phyloP scores from a whole-genome alignment of 1,140 invertebrate species.

The Trachymyrmex cornetzi region DNA sequence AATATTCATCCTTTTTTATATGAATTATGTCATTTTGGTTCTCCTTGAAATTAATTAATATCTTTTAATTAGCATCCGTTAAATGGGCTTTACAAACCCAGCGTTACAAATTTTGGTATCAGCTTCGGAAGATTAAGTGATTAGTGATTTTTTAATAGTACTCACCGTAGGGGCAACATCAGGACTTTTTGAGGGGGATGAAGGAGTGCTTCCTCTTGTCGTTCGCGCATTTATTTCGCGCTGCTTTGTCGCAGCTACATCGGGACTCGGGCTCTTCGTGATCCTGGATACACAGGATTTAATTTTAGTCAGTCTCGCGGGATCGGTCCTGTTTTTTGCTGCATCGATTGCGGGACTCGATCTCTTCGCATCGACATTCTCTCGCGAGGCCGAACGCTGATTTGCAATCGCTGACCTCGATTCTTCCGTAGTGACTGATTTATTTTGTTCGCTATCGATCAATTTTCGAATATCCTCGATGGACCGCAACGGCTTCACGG shows the following conservation, averaged over 20 bases:
- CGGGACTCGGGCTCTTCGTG: constrained; percentile 74
- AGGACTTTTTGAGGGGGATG: constrained; percentile 75
- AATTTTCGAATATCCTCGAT: constrained; percentile 78
- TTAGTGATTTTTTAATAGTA: constrained; percentile 2
- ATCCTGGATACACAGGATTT: constrained; percentile 74
- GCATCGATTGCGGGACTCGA: not conserved
- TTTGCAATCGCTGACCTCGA: constrained; percentile 68
- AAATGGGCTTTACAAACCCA: too few species aligned
- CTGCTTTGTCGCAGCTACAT: constrained; percentile 60
- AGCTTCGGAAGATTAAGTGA: not conserved
- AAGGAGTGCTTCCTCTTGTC: constrained; percentile 67
- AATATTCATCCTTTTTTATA: too few species aligned
- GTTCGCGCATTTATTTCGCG: constrained; percentile 57
- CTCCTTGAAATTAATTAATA: too few species aligned
- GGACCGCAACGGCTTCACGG: constrained; percentile 70
- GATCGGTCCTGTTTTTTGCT: constrained; percentile 7
- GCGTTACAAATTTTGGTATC: too few species aligned
- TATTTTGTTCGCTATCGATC: constrained; percentile 53
- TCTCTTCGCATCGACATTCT: constrained; percentile 11
- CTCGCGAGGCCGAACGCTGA: constrained; percentile 26
- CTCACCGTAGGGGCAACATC: constrained; percentile 73
- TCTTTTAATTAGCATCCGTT: too few species aligned
- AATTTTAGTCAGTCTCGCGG: constrained; percentile 63
- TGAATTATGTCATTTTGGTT: too few species aligned
- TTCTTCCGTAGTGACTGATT: not conserved